Base-by-base conservation (phyloP, 2,797 vertebrate genomes). In the Gouania willdenowi region DNA sequence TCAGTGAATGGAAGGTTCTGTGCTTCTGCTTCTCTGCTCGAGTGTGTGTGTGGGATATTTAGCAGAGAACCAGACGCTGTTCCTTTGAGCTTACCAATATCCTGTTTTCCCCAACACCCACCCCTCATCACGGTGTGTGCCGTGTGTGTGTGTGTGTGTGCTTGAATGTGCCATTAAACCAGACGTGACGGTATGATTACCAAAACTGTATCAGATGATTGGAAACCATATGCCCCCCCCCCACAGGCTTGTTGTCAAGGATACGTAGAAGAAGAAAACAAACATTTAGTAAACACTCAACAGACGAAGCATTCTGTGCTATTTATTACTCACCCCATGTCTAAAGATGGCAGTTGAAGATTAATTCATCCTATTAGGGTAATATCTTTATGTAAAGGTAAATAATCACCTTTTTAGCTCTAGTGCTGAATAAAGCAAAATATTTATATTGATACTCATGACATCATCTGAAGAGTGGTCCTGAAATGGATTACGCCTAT, bases 181-280 rank as follows among this genome's bases (percentile, higher is more conserved):
- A 71, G 49, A 10, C 21, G n/a, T 25, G 42, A 51, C 60, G 60
- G 36, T 1, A 15, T 41, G 53, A 61, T 53, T 65, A 57, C 68
- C 52, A 62, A 66, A 72, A 73, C 59, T 65, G 44, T 60, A 71
- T 80, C 67, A 72, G 58, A 75, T 70, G 65, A 81, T 59, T 62
- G 40, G 61, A 36, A 49, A 76, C 48, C 57, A 26, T 41, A 54
- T n/a, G 16, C 31, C 70, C 36, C 41, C 3, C 2, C 31, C 70
- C 36, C 41, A 3, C 2, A 66, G 66, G 51, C 41, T 37, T 25
- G 69, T 80, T 77, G 57, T 55, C 66, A 58, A 34, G 67, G 79
- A 45, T 68, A 73, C 35, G n/a, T 0, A 28, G 37, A 44, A 42
- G 41, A 57, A 60, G 58, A 21, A 57, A 53, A 68, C 56, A 76